phyloP scores from a whole-genome alignment of 2,113 vertebrate species.

The Xiphias gladius region DNA sequence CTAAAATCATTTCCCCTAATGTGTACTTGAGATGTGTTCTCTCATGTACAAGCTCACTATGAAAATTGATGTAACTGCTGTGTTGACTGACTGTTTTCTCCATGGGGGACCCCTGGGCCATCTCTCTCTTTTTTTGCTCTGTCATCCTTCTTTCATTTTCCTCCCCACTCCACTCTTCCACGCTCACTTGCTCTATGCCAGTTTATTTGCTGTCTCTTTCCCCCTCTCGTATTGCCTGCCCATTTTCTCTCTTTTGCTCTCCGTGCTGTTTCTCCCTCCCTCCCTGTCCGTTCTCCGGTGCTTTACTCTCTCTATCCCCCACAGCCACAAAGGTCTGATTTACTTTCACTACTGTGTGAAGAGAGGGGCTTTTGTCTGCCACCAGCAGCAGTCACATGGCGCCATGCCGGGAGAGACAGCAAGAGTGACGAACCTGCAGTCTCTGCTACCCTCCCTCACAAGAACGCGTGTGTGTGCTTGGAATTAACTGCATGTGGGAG shows the following conservation, averaged over 20 bases:
- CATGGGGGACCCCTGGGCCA: constrained; percentile 47
- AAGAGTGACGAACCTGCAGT: constrained; percentile 35
- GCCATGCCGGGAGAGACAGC: constrained; percentile 35
- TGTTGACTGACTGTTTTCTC: constrained; percentile 64
- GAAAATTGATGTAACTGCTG: constrained; percentile 72
- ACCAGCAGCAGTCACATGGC: constrained; percentile 63
- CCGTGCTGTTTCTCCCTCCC: background rate
- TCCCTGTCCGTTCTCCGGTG: background rate
- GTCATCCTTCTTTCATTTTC: constrained; percentile 11
- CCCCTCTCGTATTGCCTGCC: background rate
- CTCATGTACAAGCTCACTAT: constrained; percentile 46
- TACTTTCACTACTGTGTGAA: constrained; percentile 58
- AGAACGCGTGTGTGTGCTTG: background rate
- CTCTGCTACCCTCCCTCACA: constrained; percentile 38
- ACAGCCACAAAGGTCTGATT: constrained; percentile 68
- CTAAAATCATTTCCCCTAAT: constrained; percentile 58
- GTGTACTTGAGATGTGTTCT: constrained; percentile 41
- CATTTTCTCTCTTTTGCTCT: constrained; percentile 2
- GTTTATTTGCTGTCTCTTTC: background rate
- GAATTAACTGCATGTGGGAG: constrained; percentile 14
- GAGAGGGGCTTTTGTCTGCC: constrained; percentile 68
- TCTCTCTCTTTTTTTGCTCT: constrained; percentile 27
- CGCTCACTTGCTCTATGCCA: constrained; percentile 35
- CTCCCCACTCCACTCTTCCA: constrained; percentile 26
- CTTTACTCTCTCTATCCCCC: constrained; percentile 27